Evolutionary conservation across 1,140 invertebrate species (phyloP).

Genomic region (Lineus longissimus): DNA sequence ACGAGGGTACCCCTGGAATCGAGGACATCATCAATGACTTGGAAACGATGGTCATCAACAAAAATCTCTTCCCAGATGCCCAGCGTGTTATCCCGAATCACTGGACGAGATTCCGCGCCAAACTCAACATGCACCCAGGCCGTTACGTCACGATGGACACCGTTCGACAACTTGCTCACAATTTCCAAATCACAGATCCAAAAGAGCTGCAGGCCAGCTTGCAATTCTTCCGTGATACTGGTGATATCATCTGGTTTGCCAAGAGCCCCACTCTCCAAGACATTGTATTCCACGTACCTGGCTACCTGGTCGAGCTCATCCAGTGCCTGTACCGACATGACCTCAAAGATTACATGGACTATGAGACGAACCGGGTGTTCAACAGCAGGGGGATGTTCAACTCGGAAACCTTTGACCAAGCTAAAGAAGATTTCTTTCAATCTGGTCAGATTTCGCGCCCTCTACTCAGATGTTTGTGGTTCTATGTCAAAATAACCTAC

Average conservation of each 20-base stretch:
- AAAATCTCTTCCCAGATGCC: constrained; percentile 41
- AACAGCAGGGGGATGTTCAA: constrained; percentile 37
- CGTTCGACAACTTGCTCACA: constrained; percentile 26
- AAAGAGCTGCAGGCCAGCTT: constrained; percentile 38
- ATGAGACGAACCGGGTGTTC: constrained; percentile 38
- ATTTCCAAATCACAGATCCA: constrained; percentile 24
- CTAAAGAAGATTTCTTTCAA: constrained; percentile 29
- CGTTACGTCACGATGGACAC: constrained; percentile 34
- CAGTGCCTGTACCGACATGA: constrained; percentile 42
- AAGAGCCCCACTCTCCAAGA: constrained; percentile 29
- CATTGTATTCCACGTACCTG: constrained; percentile 43
- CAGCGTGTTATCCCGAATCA: constrained; percentile 34
- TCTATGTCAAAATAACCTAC: constrained; percentile 34
- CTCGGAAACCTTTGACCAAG: constrained; percentile 26
- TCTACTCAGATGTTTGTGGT: constrained; percentile 46
- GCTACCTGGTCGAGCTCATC: constrained; percentile 34
- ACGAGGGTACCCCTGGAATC: constrained; percentile 38
- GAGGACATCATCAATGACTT: constrained; percentile 35
- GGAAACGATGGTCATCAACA: constrained; percentile 44
- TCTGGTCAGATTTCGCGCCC: constrained; percentile 45
- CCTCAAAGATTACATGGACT: constrained; percentile 35
- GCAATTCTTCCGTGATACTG: constrained; percentile 41
- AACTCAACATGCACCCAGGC: constrained; percentile 31
- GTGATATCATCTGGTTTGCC: constrained; percentile 46
- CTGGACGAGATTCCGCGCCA: constrained; percentile 34